Conservation (phyloP, 1,140 invertebrate genomes). For the Lucilia sericata region DNA sequence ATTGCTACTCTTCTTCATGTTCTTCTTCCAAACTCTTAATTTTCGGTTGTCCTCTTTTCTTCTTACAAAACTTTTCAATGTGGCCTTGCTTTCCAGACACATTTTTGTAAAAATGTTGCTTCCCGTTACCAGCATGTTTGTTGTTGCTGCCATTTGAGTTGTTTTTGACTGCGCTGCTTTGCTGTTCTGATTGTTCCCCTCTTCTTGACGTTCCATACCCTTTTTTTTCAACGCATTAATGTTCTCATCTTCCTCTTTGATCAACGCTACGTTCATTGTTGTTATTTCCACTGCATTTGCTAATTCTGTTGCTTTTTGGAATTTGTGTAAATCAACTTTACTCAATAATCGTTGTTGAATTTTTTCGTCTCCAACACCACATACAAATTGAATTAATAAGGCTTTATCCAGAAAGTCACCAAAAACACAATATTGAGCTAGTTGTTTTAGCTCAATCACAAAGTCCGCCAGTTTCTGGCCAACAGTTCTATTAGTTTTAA, state of each 20-base stretch:
- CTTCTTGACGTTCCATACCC: background rate
- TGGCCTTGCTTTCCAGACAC: background rate
- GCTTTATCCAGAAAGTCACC: conserved; percentile 20
- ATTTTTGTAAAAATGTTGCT: conserved; percentile 6
- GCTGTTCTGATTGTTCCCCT: background rate
- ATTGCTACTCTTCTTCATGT: background rate
- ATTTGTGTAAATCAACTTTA: background rate
- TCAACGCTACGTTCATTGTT: background rate
- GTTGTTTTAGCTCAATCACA: conserved; percentile 6
- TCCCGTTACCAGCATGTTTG: background rate
- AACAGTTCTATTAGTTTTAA: background rate
- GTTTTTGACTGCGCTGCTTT: background rate
- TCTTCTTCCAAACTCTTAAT: conserved; percentile 10
- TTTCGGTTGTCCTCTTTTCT: background rate
- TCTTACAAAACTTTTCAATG: background rate
- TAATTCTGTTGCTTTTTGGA: background rate
- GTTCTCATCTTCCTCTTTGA: background rate
- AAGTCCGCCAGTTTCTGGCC: background rate
- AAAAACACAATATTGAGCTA: background rate
- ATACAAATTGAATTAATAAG: conserved; percentile 21
- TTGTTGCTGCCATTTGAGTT: background rate
- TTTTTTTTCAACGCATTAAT: background rate
- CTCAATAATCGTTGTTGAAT: conserved; percentile 13
- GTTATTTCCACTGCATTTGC: background rate
- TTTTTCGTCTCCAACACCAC: background rate